Percentiles rank a stretch among this genome's conserved stretches.
Conservation (phyloP, 2,797 vertebrate genomes). For the Hapalemur alaotrensis region DNA sequence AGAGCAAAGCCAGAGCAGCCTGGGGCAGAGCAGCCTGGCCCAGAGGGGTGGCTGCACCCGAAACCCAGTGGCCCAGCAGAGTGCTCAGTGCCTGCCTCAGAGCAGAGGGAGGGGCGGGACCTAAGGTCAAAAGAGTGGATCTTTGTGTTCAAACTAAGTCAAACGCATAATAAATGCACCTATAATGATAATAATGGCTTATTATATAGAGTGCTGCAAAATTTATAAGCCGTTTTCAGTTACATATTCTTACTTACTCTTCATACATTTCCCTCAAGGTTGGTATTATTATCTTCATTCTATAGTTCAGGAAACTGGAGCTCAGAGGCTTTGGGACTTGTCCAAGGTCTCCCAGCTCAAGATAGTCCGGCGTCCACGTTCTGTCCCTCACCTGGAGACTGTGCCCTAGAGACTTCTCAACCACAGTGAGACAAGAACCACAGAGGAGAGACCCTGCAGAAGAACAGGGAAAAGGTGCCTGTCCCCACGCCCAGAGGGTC, state of each 20-base stretch:
- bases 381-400: neutral
- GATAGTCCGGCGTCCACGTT: rapidly evolving
- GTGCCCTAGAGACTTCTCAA: neutral
- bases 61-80: neutral
- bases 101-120: neutral
- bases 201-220: neutral
- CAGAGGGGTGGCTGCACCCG: neutral
- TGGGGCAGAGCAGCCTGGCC: neutral
- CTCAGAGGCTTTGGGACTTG: neutral
- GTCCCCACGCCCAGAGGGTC: neutral
- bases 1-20: neutral
- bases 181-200: neutral
- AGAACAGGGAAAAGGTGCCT: neutral
- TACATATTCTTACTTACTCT: neutral
- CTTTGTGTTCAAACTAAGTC: neutral
- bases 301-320: neutral
- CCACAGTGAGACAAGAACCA: neutral
- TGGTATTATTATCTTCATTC: neutral
- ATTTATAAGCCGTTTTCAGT: neutral
- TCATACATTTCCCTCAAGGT: neutral
- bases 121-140: neutral
- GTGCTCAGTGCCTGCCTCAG: neutral
- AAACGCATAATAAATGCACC: neutral
- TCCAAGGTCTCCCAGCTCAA: neutral
- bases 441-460: neutral